Evolutionary conservation across 37 sponge, comb jelly and placozoan genomes (phyloP), one percentile per base, ranked within the genome.

Genomic region (Chondrosia reniformis): DNA sequence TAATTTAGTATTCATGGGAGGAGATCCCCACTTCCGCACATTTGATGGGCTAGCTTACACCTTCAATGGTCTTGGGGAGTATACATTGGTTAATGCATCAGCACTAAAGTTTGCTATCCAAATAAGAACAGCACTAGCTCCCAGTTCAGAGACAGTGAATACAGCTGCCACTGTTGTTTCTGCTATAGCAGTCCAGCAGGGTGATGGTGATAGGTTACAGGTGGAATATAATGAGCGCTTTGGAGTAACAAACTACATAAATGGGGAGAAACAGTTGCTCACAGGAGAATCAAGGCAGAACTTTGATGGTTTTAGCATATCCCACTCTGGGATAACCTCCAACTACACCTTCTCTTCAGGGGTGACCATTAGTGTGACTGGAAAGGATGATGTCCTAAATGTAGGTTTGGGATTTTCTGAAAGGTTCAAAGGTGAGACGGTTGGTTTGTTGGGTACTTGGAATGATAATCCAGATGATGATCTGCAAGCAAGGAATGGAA

Each of bases 41-140:
- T 69, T 69, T 69, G 72, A 69, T 69, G 72, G 72, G n/a, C 15
- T 13, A n/a, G 3, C 72, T 24, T 69, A 69, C 72, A 69, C 72
- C 4, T 69, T 69, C 72, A 76, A 76, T 76, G 77, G 77, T 9
- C 54, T 76, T 4, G 77, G 77, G 27, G 77, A 76, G 59, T 76
- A 76, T 8, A 49, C 54, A 37, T 52, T 76, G 8, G 56, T 76
- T 3, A 57, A 76, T n/a, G 77, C 77, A 37, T 54, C 22, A 10
- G 9, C 40, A 44, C 31, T 28, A 5, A 38, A 76, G 1, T 54
- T 21, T 55, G 28, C 10, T 31, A 55, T 76, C 54, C 77, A 76
- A 8, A 33, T 55, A n/a, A 55, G 77, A 28, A 76, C 77, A 8
- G 59, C 59, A 36, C 61, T 59, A 19, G 61, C 61, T 30, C n/a